Evolutionary conservation across 2,888 invertebrate species (phyloP).

Genomic region (Melipona beecheii): DNA sequence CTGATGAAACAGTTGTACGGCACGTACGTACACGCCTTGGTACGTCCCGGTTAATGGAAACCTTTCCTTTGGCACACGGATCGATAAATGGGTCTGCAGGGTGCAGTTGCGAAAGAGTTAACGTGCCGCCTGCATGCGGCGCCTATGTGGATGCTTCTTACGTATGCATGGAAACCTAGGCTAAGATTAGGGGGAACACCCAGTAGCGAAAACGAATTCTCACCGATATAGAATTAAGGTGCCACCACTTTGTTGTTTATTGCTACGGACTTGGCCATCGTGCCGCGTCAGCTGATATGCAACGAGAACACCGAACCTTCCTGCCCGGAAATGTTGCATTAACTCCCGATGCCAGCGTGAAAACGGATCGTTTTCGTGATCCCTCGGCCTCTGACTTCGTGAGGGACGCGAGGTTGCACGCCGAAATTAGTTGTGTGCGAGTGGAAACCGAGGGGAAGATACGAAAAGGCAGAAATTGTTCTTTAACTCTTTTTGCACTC

Average conservation of each 20-base stretch:
- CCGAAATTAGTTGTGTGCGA: not conserved
- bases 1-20: conserved; percentile 53
- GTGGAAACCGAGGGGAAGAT: not conserved
- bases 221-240: conserved; percentile 41
- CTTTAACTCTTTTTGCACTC: not conserved
- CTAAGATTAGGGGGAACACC: conserved; percentile 37
- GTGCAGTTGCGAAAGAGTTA: conserved; percentile 57
- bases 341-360: not conserved
- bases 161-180: conserved; percentile 60
- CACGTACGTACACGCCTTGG: conserved; percentile 94
- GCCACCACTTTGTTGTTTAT: conserved; percentile 26
- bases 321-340: conserved; percentile 38
- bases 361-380: conserved; percentile 29
- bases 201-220: not conserved
- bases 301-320: conserved; percentile 44
- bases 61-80: conserved; percentile 65
- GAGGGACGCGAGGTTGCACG: not conserved
- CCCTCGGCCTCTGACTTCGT: not conserved
- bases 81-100: conserved; percentile 70
- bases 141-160: conserved; percentile 58
- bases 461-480: not conserved
- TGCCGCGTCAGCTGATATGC: conserved; percentile 12
- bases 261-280: not conserved
- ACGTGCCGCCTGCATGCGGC: conserved; percentile 42
- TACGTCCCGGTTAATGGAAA: conserved; percentile 84